Evolutionary conservation across 2,797 vertebrate species (phyloP).

Genomic region (Carapus acus): DNA sequence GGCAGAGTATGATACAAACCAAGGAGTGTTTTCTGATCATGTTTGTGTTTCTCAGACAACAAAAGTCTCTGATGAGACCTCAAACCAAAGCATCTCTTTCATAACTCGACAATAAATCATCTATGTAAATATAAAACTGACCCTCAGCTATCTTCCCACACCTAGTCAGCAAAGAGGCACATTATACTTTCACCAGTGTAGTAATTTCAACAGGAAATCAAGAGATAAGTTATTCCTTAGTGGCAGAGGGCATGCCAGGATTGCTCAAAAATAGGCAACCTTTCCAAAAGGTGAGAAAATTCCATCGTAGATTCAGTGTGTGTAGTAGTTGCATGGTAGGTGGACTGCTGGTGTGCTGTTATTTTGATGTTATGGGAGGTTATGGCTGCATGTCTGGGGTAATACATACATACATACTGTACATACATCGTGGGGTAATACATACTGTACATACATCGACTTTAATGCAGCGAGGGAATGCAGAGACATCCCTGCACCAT

Average conservation of each 20-base stretch:
- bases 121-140: background rate
- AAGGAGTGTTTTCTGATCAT: too few relatives aligned
- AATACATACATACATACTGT: slow-evolving; percentile 15
- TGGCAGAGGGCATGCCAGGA: background rate
- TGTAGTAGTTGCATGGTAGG: background rate
- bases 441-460: slow-evolving; percentile 3
- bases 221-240: background rate
- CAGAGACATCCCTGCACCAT: slow-evolving; percentile 1
- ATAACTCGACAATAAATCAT: too few relatives aligned
- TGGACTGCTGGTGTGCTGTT: background rate
- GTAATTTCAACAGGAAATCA: background rate
- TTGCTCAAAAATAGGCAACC: background rate
- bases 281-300: slow-evolving; percentile 3
- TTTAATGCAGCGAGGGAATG: slow-evolving; percentile 18
- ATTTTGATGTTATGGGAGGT: background rate
- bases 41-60: too few relatives aligned
- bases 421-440: slow-evolving; percentile 1
- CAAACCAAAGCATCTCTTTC: too few relatives aligned
- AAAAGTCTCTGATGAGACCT: too few relatives aligned
- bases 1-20: too few relatives aligned
- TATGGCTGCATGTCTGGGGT: background rate
- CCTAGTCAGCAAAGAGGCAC: background rate
- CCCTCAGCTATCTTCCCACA: background rate
- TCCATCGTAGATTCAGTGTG: slow-evolving; percentile 1
- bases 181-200: too few relatives aligned